Conservation (phyloP, 2,888 invertebrate genomes). For the Amphimallon solstitiale region DNA sequence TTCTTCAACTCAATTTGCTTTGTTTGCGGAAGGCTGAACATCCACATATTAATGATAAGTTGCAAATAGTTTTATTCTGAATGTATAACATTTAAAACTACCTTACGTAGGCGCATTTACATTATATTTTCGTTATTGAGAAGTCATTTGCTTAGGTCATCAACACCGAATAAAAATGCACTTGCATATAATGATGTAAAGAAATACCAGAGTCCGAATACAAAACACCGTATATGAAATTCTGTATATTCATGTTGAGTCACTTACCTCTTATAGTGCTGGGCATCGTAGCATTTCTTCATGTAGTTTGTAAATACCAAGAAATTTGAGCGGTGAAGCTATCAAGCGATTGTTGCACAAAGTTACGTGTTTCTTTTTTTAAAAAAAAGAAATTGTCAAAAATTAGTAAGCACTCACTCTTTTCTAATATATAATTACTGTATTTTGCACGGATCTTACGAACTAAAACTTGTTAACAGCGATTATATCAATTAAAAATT, state of each 20-base stretch:
- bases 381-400: background rate
- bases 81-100: slow-evolving; percentile 21
- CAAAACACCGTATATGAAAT: background rate
- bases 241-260: slow-evolving; percentile 10
- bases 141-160: slow-evolving; percentile 24
- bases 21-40: slow-evolving; percentile 3
- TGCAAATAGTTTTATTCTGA: slow-evolving; percentile 20
- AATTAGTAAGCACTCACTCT: background rate
- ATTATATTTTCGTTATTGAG: slow-evolving; percentile 11
- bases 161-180: slow-evolving; percentile 21
- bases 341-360: slow-evolving; percentile 12
- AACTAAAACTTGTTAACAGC: too few relatives aligned
- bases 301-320: slow-evolving; percentile 32
- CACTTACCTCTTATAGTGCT: slow-evolving; percentile 64
- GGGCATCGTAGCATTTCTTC: slow-evolving; percentile 62
- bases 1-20: slow-evolving; percentile 7
- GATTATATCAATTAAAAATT: too few relatives aligned
- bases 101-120: slow-evolving; percentile 12
- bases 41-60: background rate
- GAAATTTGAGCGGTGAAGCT: slow-evolving; percentile 14
- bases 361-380: slow-evolving; percentile 2
- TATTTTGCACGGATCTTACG: too few relatives aligned
- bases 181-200: slow-evolving; percentile 7
- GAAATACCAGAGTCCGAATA: slow-evolving; percentile 14
- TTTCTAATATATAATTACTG: too few relatives aligned